A percentile compares a stretch with the other conserved stretches of the same genome.
Evolutionary conservation across 1,140 invertebrate genomes (phyloP).

Genomic region (Drosophila hydei): DNA sequence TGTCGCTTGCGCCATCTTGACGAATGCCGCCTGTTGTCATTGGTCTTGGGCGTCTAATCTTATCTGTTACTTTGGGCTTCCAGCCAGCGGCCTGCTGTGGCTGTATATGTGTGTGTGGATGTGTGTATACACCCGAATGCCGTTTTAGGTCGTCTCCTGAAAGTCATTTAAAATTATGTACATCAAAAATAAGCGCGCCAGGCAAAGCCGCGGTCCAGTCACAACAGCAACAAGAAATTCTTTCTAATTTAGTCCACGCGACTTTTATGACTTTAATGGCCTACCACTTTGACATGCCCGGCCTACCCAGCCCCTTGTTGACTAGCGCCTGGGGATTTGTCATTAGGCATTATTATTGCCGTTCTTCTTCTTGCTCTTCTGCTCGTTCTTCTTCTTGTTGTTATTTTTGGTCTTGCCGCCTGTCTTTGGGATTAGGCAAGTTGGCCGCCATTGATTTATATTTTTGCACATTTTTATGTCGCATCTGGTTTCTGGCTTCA

Average conservation of each 20-base stretch:
- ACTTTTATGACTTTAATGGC: conserved; percentile 81
- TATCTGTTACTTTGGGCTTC: conserved; percentile 71
- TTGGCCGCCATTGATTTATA: conserved; percentile 67
- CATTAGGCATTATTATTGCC: conserved; percentile 53
- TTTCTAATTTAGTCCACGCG: conserved; percentile 79
- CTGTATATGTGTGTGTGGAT: conserved; percentile 18
- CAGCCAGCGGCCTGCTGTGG: conserved; percentile 14
- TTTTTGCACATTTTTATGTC: conserved; percentile 64
- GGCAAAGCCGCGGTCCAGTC: conserved; percentile 10
- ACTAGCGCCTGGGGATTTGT: conserved; percentile 61
- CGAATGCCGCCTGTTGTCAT: conserved; percentile 76
- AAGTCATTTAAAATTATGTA: conserved; percentile 82
- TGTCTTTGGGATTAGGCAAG: conserved; percentile 40
- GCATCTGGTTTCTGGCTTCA: conserved; percentile 15
- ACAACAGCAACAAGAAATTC: conserved; percentile 40
- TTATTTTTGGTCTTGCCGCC: conserved; percentile 6
- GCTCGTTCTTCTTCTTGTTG: not conserved
- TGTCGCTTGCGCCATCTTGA: conserved; percentile 64
- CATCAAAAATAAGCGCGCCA: conserved; percentile 52
- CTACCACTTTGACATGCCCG: conserved; percentile 58
- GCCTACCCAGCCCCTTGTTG: conserved; percentile 10
- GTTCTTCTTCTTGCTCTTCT: conserved; percentile 6
- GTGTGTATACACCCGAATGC: conserved; percentile 29
- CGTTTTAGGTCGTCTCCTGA: conserved; percentile 69
- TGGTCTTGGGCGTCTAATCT: conserved; percentile 73